Evolutionary conservation across 2,797 vertebrate species (phyloP), one percentile per base, ranked within the genome.

Genomic region (Glyptemys insculpta): DNA sequence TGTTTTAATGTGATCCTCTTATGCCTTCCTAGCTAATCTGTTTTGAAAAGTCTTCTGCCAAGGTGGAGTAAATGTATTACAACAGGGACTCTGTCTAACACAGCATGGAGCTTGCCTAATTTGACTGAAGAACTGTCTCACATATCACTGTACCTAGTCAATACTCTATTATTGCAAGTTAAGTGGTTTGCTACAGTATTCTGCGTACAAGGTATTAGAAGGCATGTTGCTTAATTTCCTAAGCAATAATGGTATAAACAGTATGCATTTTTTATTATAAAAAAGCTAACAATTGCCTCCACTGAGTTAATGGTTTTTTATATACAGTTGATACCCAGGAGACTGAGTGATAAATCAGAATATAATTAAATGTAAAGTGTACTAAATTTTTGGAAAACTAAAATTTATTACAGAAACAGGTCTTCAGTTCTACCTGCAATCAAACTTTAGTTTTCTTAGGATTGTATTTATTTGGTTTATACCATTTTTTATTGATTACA

Each of bases 241-340:
- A 97, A 97, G 98, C 97, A 98, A 97, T 98, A 98, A 98, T 95
- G 90, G 91, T 95, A 97, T 98, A 97, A 98, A 91, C 91, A 97
- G 93, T 97, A 94, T 98, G 97, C 87, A 96, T 98, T 98, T 98
- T 98, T 98, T 98, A 95, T 97, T 98, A 98, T 97, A 97, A 97
- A 97, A 96, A 94, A 90, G 44, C 94, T 95, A 98, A 97, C 97
- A 97, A 86, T 97, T 98, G 94, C 95, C 92, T 98, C 93, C 37
- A 86, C 93, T 91, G 95, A 98, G 92, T 96, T 98, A 97, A 97
- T 98, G 92, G 81, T 97, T 98, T 96, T 97, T 96, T 96, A 93
- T 95, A 91, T 95, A 91, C 92, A 90, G 88, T 94, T 91, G 96
- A 81, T 83, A 97, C 95, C 89, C 95, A 78, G 93, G 95, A 97